Base-by-base conservation (phyloP, 1,140 invertebrate genomes). In the Caenorhabditis latens region DNA sequence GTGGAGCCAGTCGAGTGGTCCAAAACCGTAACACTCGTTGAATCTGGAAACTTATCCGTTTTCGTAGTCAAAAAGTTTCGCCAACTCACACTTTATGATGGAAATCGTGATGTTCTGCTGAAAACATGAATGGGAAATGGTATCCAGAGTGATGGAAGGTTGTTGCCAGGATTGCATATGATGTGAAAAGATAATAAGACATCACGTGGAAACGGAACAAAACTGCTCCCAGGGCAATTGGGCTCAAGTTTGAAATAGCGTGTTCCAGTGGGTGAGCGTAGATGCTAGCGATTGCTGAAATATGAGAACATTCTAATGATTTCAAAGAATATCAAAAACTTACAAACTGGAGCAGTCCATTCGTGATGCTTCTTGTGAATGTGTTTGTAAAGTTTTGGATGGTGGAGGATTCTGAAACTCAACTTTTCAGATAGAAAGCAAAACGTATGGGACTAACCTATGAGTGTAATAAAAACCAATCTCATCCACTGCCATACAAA, bases 241-340 rank as follows among this genome's bases (percentile, higher is more conserved):
- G 96, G 50, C 96, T 84, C 42, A 96, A 91, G 93, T 97, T 97
- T 42, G 95, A 96, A 67, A 96, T 94, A 65, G 96, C 94, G 93
- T 97, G 96, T 92, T 97, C 96, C 16, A 97, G 90, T 4, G 96
- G 96, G 93, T 97, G 96, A 89, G 96, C 96, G 93, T 97, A 97
- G 57, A 96, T 94, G 24, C 96, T 95, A 0, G 96, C 95, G 2
- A 97, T 90, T n/a, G 93, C 92, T 79, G 93, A 91, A 11, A 93
- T 5, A 19, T 0, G 90, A 16, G 93, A 24, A 32, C 11, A 14
- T 93, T 4, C 90, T 93, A 91, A 92, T 58, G 8, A 3, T 58
- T 21, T n/a, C 3, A 58, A 58, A 21, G 93, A 83, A 93, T 92
- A 16, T 5, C 1, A 40, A 55, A n/a, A 79, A 89, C 84, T 75